phyloP scores from a whole-genome alignment of 2,888 invertebrate genomes.

The Agonopterix subpropinquella region DNA sequence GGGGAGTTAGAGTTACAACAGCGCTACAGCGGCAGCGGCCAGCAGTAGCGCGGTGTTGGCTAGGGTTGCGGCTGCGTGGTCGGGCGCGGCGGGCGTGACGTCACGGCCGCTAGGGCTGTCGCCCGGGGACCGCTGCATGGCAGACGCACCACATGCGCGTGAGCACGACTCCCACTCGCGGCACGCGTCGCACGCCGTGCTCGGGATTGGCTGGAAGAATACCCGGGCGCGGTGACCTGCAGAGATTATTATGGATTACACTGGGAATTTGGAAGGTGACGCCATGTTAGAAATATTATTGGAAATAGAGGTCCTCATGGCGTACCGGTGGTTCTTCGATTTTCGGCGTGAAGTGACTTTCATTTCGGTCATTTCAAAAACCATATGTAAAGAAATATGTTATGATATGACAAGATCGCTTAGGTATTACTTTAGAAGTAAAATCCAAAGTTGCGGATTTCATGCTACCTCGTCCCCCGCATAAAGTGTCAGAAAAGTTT shows the following conservation, averaged over 20 bases:
- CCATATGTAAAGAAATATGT: too few relatives aligned
- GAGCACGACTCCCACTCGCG: slow-evolving; percentile 71
- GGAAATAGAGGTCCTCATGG: too few relatives aligned
- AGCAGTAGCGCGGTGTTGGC: slow-evolving; percentile 4
- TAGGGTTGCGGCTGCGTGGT: slow-evolving; percentile 7
- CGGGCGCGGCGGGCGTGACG: slow-evolving; percentile 8
- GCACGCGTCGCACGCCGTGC: slow-evolving; percentile 89
- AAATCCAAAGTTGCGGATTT: too few relatives aligned
- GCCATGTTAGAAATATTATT: too few relatives aligned
- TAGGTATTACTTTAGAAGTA: too few relatives aligned
- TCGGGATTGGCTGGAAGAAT: slow-evolving; percentile 83
- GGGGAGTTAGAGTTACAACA: not conserved
- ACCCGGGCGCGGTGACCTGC: slow-evolving; percentile 88
- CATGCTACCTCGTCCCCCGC: too few relatives aligned
- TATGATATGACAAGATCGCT: too few relatives aligned
- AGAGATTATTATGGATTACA: not conserved
- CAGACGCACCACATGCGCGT: slow-evolving; percentile 51
- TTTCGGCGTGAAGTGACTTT: too few relatives aligned
- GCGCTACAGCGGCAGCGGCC: slow-evolving; percentile 1
- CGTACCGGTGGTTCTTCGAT: too few relatives aligned
- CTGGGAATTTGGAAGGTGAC: too few relatives aligned
- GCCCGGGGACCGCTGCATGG: slow-evolving; percentile 27
- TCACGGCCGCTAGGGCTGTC: slow-evolving; percentile 3
- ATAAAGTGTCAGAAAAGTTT: too few relatives aligned
- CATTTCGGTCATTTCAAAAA: too few relatives aligned